Evolutionary conservation across 2,797 vertebrate species (phyloP).

Genomic region (Sternotherus odoratus): DNA sequence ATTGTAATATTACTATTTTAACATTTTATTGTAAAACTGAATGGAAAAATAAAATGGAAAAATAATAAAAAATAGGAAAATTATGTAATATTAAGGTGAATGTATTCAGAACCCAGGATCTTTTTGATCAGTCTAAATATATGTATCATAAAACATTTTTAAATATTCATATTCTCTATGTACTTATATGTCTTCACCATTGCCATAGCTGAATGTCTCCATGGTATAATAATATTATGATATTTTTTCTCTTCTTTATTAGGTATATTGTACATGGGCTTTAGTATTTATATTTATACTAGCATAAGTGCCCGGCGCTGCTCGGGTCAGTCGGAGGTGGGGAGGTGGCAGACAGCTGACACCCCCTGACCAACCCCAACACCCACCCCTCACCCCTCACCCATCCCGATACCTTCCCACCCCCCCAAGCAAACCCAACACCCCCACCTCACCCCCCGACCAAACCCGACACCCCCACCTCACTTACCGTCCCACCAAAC

Average conservation of each 20-base stretch:
- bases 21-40: neutral
- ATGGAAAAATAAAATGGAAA: neutral
- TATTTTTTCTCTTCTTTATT: neutral
- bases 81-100: neutral
- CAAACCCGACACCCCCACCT: too few relatives aligned
- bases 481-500: too few relatives aligned
- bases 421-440: too few relatives aligned
- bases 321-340: too few relatives aligned
- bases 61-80: neutral
- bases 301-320: too few relatives aligned
- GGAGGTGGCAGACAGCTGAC: too few relatives aligned
- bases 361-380: too few relatives aligned
- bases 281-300: neutral
- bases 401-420: too few relatives aligned
- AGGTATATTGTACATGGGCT: neutral
- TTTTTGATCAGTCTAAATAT: neutral
- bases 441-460: too few relatives aligned
- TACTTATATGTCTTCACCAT: neutral
- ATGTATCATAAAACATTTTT: neutral
- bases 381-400: too few relatives aligned
- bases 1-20: neutral
- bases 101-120: neutral
- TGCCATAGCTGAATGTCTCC: neutral
- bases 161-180: neutral
- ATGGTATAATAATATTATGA: neutral